Base-by-base conservation (phyloP, 2,797 vertebrate species). In the Alauda arvensis region DNA sequence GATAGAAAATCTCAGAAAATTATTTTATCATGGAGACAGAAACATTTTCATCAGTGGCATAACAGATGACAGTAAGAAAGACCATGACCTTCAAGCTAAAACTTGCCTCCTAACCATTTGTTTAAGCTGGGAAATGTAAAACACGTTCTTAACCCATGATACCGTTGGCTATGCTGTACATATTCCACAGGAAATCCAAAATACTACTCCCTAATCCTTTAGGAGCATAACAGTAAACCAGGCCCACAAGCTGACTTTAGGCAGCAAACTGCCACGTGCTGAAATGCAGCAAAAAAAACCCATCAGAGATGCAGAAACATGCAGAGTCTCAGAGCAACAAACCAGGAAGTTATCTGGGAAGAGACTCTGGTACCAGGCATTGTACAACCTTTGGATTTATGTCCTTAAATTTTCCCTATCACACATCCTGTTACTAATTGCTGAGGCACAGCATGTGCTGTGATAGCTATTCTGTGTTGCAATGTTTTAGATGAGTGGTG, bases 201-300 rank as follows among this genome's bases (percentile, higher is more conserved):
- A 55, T 4, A 48, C 10, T 45, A n/a, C 10, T 43, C 25, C 29
- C 23, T 46, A 86, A 74, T 56, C 56, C 39, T 67, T 53, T 6
- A 46, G 42, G 21, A 93, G 45, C 45, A 34, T 57, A 68, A 45
- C 12, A 65, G 43, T 20, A n/a, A 42, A 46, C 18, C 40, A 88
- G 14, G 11, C 23, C 46, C 18, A 7, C 24, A 62, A 62, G 0
- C 24, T 31, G 33, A 78, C 56, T 81, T 52, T n/a, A 78, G 67
- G 74, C 42, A 87, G 33, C 28, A 52, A 85, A 55, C 0, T 7
- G n/a, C 13, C 19, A 13, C 0, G 0, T 16, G 29, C 34, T 23
- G 15, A 21, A 53, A 43, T 52, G 29, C 19, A 63, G 53, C 0
- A 1, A 55, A 72, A 1, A 59, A 74, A 70, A 29, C 1, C 8